Evolutionary conservation across 2,888 invertebrate species (phyloP).

Genomic region (Agrilus cyanescens): DNA sequence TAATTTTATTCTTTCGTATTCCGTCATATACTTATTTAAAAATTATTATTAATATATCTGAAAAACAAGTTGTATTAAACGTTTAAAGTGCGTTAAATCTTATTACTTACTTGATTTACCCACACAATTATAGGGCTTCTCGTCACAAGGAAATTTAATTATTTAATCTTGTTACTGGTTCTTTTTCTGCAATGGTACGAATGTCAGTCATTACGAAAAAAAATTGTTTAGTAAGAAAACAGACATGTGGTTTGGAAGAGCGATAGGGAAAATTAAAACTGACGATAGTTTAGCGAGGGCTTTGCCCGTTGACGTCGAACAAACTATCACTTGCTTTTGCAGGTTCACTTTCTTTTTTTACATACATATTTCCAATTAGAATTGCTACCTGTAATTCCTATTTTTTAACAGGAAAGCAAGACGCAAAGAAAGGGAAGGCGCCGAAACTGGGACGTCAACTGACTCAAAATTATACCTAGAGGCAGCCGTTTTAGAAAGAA

Average conservation of each 20-base stretch:
- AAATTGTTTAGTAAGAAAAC: no score
- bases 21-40: no score
- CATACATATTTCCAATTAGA: neutral
- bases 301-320: constrained; percentile 53
- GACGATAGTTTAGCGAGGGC: constrained; percentile 28
- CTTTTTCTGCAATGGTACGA: no score
- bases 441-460: constrained; percentile 51
- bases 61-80: no score
- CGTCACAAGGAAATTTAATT: no score
- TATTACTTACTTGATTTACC: no score
- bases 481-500: constrained; percentile 86
- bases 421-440: constrained; percentile 88
- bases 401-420: constrained; percentile 76
- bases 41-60: no score
- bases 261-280: constrained; percentile 24
- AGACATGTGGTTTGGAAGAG: constrained; percentile 28
- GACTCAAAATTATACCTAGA: constrained; percentile 92
- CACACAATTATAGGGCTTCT: no score
- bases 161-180: constrained; percentile 7
- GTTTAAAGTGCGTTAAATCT: no score
- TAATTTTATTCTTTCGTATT: no score
- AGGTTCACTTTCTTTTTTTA: constrained; percentile 39
- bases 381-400: constrained; percentile 6
- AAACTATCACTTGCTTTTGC: constrained; percentile 71
- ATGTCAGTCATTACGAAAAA: no score